Evolutionary conservation across 2,797 vertebrate species (phyloP).

Genomic region (Potorous gilbertii): DNA sequence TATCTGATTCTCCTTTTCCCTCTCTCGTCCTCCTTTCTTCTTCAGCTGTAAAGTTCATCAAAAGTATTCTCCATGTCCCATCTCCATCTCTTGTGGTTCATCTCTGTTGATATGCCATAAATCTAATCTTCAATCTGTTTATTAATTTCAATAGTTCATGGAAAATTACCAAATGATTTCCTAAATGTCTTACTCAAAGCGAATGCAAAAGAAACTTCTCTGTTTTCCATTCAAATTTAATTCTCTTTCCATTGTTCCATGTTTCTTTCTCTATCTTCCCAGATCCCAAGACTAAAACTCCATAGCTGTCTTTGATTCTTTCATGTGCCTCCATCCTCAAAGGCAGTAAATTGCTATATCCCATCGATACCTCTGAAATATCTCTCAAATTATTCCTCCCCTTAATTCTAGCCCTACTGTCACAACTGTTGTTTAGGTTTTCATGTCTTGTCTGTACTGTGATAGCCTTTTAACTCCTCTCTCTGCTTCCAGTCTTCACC

Average conservation of each 20-base stretch:
- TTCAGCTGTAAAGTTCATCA: neutral
- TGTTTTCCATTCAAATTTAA: too few relatives aligned
- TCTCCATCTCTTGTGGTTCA: neutral
- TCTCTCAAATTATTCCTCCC: neutral
- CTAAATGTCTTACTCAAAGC: neutral
- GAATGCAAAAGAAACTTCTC: too few relatives aligned
- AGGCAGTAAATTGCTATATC: too few relatives aligned
- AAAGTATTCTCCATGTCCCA: neutral
- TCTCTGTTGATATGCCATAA: neutral
- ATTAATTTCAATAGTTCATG: neutral
- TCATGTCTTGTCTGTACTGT: neutral
- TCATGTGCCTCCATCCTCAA: too few relatives aligned
- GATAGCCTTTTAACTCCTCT: neutral
- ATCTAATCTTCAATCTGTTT: neutral
- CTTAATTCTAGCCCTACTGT: neutral
- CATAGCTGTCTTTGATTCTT: too few relatives aligned
- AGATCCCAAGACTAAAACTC: too few relatives aligned
- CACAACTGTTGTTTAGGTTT: neutral
- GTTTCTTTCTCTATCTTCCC: too few relatives aligned
- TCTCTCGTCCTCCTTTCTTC: neutral
- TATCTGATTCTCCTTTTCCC: neutral
- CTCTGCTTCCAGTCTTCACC: neutral
- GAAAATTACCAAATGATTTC: neutral
- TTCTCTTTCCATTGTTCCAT: too few relatives aligned
- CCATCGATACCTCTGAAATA: too few relatives aligned